phyloP scores from a whole-genome alignment of 2,113 vertebrate genomes.

The Pelobates fuscus region DNA sequence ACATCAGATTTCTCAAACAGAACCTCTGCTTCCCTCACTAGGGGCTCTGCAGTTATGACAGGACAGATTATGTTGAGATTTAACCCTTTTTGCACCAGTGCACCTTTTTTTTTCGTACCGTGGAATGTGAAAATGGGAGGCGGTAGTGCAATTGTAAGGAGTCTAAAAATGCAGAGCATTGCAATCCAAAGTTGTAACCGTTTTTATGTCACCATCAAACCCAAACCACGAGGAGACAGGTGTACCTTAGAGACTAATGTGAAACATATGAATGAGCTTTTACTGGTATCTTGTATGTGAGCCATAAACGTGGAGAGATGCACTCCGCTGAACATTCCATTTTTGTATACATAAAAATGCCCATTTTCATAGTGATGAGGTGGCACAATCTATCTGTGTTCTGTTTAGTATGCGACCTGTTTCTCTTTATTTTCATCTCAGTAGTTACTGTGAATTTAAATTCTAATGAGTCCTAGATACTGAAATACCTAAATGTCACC shows the following conservation, averaged over 20 bases:
- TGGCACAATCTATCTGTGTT: background rate
- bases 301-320: background rate
- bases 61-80: no score
- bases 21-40: slow-evolving; percentile 20
- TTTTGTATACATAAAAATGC: background rate
- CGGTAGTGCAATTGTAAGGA: no score
- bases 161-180: no score
- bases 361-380: background rate
- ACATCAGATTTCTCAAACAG: slow-evolving; percentile 10
- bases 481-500: slow-evolving; percentile 15
- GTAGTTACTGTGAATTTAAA: slow-evolving; percentile 15
- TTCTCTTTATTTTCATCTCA: background rate
- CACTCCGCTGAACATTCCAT: slow-evolving; percentile 3
- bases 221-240: background rate
- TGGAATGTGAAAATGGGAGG: no score
- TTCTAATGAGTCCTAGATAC: slow-evolving; percentile 5
- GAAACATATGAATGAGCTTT: background rate
- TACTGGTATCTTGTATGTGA: background rate
- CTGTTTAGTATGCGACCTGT: background rate
- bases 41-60: background rate
- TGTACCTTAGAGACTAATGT: background rate
- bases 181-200: no score
- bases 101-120: no score
- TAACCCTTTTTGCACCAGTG: no score
- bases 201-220: no score